These are phyloP conservation scores for Phataginus tricuspis DNA, from an alignment of 2,797 vertebrate genomes.

Conservation along the genomic window DNA sequence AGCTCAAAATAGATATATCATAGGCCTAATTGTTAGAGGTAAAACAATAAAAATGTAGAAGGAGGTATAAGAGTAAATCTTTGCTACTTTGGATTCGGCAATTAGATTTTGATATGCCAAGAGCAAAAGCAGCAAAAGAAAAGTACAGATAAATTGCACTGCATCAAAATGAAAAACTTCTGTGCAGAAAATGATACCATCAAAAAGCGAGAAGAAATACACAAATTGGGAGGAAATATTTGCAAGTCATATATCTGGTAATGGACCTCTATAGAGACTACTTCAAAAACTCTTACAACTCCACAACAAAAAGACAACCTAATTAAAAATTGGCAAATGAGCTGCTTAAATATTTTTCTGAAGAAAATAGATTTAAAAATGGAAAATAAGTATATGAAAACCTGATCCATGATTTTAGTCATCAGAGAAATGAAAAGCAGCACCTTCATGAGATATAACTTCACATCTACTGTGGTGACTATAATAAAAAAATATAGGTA, in stretches of 20 bases:
- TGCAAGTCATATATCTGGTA: neutral
- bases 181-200: neutral
- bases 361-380: neutral
- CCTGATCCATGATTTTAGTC: neutral
- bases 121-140: neutral
- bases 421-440: neutral
- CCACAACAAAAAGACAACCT: neutral
- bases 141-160: neutral
- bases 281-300: neutral
- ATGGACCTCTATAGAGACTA: neutral
- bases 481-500: neutral
- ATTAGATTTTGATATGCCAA: neutral
- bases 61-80: neutral
- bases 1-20: neutral
- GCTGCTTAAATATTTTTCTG: neutral
- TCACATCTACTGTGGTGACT: neutral
- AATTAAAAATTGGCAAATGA: neutral
- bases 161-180: neutral
- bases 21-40: neutral
- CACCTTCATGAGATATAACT: neutral
- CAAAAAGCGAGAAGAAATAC: neutral
- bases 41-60: neutral
- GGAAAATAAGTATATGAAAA: neutral
- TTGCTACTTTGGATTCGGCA: neutral
- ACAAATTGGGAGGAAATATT: neutral